Evolutionary conservation across 2,888 invertebrate genomes (phyloP).

Genomic region (Syrphus vitripennis): DNA sequence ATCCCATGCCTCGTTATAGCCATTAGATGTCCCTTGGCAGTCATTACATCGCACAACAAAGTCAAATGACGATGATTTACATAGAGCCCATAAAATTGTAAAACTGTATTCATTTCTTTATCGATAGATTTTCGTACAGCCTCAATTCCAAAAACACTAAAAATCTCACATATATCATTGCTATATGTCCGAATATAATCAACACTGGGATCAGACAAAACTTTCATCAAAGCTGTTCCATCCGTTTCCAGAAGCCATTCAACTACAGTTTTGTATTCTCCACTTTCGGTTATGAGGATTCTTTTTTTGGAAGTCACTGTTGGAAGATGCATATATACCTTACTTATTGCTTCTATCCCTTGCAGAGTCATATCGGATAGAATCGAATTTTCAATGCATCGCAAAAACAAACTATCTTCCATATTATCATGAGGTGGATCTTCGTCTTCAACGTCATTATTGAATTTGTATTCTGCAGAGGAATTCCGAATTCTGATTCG

Average conservation of each 20-base stretch:
- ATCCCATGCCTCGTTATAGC: conserved; percentile 99
- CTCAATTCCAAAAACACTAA: conserved; percentile 96
- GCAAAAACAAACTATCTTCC: conserved; percentile 98
- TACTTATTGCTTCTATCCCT: conserved; percentile 96
- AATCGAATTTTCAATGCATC: conserved; percentile 99
- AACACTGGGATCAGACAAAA: conserved; percentile 95
- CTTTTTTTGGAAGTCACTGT: conserved; percentile 98
- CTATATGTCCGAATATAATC: conserved; percentile 98
- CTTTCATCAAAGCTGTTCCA: conserved; percentile 97
- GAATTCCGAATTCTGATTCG: conserved; percentile 97
- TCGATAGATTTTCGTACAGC: conserved; percentile 98
- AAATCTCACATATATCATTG: conserved; percentile 99
- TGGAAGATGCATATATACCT: conserved; percentile 99
- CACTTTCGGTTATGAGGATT: conserved; percentile 93
- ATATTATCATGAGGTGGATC: conserved; percentile 67
- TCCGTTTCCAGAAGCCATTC: conserved; percentile 99
- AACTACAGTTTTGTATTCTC: conserved; percentile 97
- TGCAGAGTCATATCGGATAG: conserved; percentile 98
- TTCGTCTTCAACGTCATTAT: conserved; percentile 80
- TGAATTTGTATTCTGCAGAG: conserved; percentile 82
- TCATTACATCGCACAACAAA: conserved; percentile 99
- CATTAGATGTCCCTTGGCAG: conserved; percentile 99
- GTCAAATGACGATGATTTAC: conserved; percentile 99
- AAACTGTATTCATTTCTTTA: conserved; percentile 98
- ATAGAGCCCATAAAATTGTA: conserved; percentile 98